Evolutionary conservation across 2,113 vertebrate species (phyloP).

Genomic region (Percina caprodes): DNA sequence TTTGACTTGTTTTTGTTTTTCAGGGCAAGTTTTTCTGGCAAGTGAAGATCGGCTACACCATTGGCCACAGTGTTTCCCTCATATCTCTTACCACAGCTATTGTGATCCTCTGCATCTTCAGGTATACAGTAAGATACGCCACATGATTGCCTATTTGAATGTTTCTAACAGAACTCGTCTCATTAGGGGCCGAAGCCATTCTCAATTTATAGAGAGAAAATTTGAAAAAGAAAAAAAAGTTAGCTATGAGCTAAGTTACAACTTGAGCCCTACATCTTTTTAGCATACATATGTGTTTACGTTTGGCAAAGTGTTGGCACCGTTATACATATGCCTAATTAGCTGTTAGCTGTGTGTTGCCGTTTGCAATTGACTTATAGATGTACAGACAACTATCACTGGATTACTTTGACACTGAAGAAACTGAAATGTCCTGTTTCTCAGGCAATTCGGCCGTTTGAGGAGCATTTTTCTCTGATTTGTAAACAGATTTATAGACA

Average conservation of each 20-base stretch:
- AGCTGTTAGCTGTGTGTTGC: background rate
- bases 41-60: slow-evolving; percentile 93
- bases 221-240: too few species aligned
- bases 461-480: background rate
- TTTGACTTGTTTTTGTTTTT: background rate
- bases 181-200: too few species aligned
- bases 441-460: background rate
- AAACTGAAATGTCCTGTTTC: background rate
- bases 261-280: background rate
- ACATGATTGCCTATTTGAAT: too few species aligned
- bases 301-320: background rate
- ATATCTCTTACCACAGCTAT: slow-evolving; percentile 89
- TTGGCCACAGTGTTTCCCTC: slow-evolving; percentile 93
- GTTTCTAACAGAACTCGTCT: background rate
- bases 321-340: background rate
- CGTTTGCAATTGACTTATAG: background rate
- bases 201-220: too few species aligned
- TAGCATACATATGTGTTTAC: background rate
- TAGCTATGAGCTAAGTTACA: too few species aligned
- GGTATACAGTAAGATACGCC: slow-evolving; percentile 75
- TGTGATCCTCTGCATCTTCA: slow-evolving; percentile 92
- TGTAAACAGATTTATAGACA: background rate
- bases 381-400: background rate
- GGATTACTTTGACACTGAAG: background rate
- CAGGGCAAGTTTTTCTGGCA: slow-evolving; percentile 87